Base-by-base conservation (phyloP, 2,797 vertebrate genomes). In the Cryptoprocta ferox region DNA sequence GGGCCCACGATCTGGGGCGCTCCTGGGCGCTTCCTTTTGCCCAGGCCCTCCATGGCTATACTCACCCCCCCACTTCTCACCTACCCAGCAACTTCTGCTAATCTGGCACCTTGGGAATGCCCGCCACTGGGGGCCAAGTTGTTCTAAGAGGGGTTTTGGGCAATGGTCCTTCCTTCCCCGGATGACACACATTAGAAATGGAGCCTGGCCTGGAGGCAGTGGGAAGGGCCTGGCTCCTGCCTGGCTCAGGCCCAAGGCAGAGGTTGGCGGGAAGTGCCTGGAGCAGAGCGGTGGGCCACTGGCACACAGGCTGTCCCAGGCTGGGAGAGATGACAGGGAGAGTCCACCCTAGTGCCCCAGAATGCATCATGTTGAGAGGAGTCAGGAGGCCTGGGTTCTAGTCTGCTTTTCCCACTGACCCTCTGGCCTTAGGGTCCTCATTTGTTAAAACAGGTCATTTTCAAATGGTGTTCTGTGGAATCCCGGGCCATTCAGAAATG, bases 1-100 rank as follows among this genome's bases (percentile, higher is more conserved):
- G 94, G 97, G 98, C 96, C 97, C 90, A 73, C 12, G 39, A 71
- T 95, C 59, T 56, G 68, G 97, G 92, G 90, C 0, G 0, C 73
- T 97, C 59, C 53, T 63, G n/a, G 56, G 45, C 96, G 37, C 70
- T 86, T 50, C 92, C 90, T 92, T 87, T 56, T 50, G 84, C 37
- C 68, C 30, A 93, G 84, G 56, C 48, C 93, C 83, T 98, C 82
- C 14, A 42, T 70, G 75, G 80, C 59, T 48, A 28, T 56, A 56
- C 80, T 97, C 37, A 59, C 78, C 28, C 61, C 66, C 66, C 45
- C 5, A 15, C 75, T 93, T 66, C 53, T 97, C 82, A 48, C 37
- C 5, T 32, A 63, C 18, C 45, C 24, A 0, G 68, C 3, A 53
- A 87, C 21, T 56, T 89, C 94, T 85, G 30, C 79, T 94, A 68